Conservation (phyloP, 2,888 invertebrate genomes). For the Ophion slaviceki region DNA sequence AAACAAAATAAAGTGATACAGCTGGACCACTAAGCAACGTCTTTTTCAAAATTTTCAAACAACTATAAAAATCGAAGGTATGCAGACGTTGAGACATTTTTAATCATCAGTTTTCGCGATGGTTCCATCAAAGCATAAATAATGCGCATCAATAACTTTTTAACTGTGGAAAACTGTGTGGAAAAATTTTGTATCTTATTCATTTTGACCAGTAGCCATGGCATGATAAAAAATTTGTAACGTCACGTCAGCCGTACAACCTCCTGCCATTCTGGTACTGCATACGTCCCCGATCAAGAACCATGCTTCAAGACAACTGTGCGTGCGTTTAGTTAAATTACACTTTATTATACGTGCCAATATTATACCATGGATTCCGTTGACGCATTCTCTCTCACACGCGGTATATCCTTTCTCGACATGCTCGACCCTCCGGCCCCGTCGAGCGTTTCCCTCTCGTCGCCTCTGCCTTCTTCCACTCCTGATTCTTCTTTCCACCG, state of each 20-base stretch:
- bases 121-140: no score
- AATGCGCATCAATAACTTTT: no score
- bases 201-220: not conserved
- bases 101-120: no score
- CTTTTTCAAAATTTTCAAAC: no score
- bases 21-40: no score
- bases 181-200: no score
- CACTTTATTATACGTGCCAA: slow-evolving; percentile 79
- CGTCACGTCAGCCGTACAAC: not conserved
- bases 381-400: slow-evolving; percentile 75
- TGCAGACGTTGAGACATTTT: no score
- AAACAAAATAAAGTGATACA: no score
- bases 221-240: not conserved
- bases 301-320: slow-evolving; percentile 77
- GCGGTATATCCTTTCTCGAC: slow-evolving; percentile 69
- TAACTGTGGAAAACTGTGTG: no score
- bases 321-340: slow-evolving; percentile 82
- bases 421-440: slow-evolving; percentile 51
- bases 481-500: slow-evolving; percentile 3
- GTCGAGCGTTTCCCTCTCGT: slow-evolving; percentile 57
- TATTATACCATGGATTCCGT: slow-evolving; percentile 80
- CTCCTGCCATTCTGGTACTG: slow-evolving; percentile 51
- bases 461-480: slow-evolving; percentile 47
- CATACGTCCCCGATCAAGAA: slow-evolving; percentile 76
- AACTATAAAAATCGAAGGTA: no score